Conservation (phyloP, 2,797 vertebrate genomes). For the Lacerta viridis region DNA sequence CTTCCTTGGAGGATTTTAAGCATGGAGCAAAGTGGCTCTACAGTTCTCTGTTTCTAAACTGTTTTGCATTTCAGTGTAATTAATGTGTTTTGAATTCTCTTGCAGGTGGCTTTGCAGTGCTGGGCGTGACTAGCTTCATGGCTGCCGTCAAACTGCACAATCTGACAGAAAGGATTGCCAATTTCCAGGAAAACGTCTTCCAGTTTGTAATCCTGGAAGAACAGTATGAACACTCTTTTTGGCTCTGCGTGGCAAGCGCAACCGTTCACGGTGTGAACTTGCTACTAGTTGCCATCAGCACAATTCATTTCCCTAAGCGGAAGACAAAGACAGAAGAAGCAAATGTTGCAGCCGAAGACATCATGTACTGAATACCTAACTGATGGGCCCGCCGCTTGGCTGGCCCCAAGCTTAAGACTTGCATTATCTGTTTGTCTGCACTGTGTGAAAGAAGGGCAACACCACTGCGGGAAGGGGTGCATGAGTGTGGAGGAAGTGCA, state of each 20-base stretch:
- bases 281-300: slow-evolving; percentile 89
- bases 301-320: slow-evolving; percentile 88
- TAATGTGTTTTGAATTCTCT: slow-evolving; percentile 46
- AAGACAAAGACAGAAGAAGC: slow-evolving; percentile 93
- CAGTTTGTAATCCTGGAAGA: slow-evolving; percentile 89
- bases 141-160: slow-evolving; percentile 85
- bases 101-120: slow-evolving; percentile 84
- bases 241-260: slow-evolving; percentile 91
- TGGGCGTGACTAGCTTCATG: slow-evolving; percentile 88
- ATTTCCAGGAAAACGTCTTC: slow-evolving; percentile 91
- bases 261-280: slow-evolving; percentile 87
- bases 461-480: background rate
- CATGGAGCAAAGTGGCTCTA: too few relatives aligned
- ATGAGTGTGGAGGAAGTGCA: background rate
- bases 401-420: background rate
- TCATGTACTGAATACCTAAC: slow-evolving; percentile 86
- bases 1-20: too few relatives aligned
- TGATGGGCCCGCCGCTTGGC: background rate
- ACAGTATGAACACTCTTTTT: slow-evolving; percentile 90
- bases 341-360: slow-evolving; percentile 90
- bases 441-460: background rate
- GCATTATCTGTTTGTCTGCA: background rate
- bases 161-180: slow-evolving; percentile 91
- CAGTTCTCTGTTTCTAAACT: background rate
- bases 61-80: slow-evolving; percentile 26